These are phyloP conservation scores for Ascaphus truei DNA, from an alignment of 2,113 vertebrate species.

Conservation along the genomic window DNA sequence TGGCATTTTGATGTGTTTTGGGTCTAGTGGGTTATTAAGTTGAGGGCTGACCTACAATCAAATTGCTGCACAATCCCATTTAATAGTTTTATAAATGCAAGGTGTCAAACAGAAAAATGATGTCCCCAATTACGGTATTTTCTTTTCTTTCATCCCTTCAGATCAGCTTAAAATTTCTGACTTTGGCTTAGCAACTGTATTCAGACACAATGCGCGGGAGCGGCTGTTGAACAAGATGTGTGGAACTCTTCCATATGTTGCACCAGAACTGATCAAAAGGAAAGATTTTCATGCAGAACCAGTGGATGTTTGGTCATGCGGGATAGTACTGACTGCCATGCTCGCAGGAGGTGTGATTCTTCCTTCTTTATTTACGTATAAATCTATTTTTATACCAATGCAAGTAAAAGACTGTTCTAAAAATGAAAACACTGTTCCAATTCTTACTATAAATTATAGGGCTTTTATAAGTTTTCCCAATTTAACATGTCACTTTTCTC, in stretches of 20 bases:
- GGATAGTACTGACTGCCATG: conserved; percentile 95
- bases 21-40: too few species aligned
- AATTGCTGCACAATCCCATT: too few species aligned
- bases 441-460: neutral
- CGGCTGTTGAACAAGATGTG: conserved; percentile 80
- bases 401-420: too few species aligned
- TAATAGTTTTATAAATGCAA: too few species aligned
- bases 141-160: conserved; percentile 40
- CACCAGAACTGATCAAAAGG: conserved; percentile 84
- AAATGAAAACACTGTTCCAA: too few species aligned
- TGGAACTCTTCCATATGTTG: conserved; percentile 91
- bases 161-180: conserved; percentile 95
- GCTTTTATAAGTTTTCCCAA: neutral
- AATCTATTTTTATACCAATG: too few species aligned
- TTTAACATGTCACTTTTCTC: too few species aligned
- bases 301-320: conserved; percentile 92
- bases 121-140: neutral
- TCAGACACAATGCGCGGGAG: conserved; percentile 82
- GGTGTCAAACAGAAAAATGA: too few species aligned
- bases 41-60: too few species aligned
- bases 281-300: conserved; percentile 82
- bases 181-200: conserved; percentile 92
- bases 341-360: conserved; percentile 81
- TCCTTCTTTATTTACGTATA: too few species aligned
- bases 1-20: too few species aligned